Base-by-base conservation (phyloP, 2,113 vertebrate species). In the rabbit (Oryctolagus cuniculus) region DNA sequence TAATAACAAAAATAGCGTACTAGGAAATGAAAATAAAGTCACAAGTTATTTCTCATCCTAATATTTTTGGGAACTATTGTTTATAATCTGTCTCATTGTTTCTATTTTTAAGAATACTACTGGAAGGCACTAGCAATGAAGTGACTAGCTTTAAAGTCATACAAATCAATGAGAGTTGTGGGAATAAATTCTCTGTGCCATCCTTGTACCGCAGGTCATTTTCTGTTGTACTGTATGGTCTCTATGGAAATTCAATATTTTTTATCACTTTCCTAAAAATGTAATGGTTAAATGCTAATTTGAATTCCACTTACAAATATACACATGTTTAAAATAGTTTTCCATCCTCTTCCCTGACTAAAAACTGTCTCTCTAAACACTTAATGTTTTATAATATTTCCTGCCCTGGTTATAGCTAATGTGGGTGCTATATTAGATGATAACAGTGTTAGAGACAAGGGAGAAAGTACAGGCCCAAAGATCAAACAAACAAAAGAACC, bases 291-390 rank as follows among this genome's bases (percentile, higher is more conserved):
- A 73, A 2, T 22, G 51, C 16, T 63, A 78, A 87, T 80, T 80
- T 79, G 21, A 90, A 92, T 90, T 90, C 25, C 88, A 63, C 63
- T 94, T 95, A 72, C n/a, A 92, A 73, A 93, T 4, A 8, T 55
- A 27, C 0, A 44, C 8, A 73, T 69, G 55, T 94, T 75, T 69
- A 44, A 44, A 80, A 84, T 64, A 87, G 15, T 70, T 87, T 87
- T 44, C 2, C 22, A 70, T 55, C 36, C 3, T 83, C 31, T 78
- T 81, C 19, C 84, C 11, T 29, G 72, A 44, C 31, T 44, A 93
- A 84, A 38, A 36, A 27, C 17, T 44, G 0, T 16, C 34, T 90
- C 31, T 81, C 17, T 85, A 15, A 79, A 61, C 12, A 70, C 0
- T 83, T 21, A 89, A 91, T 66, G 8, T 61, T 90, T 93, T 67